Conservation (phyloP, 2,888 invertebrate species). For the Cyrtodaria siliqua region DNA sequence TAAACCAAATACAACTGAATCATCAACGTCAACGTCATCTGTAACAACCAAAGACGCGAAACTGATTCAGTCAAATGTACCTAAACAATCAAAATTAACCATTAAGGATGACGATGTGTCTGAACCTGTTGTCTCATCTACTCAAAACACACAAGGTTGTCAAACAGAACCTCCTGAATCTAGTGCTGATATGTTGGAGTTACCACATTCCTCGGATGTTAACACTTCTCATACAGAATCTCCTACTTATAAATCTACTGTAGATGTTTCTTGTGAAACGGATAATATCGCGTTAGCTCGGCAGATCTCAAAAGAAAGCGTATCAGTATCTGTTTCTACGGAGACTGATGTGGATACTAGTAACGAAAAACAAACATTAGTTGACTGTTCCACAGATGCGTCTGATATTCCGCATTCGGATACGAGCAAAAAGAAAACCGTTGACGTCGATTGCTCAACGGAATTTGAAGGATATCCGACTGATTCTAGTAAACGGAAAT, state of each 20-base stretch:
- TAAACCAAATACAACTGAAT: slow-evolving; percentile 1
- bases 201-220: slow-evolving; percentile 37
- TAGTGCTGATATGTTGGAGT: slow-evolving; percentile 20
- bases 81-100: slow-evolving; percentile 22
- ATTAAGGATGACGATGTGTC: slow-evolving; percentile 56
- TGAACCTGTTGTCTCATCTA: slow-evolving; percentile 63
- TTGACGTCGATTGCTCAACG: slow-evolving; percentile 28
- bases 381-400: slow-evolving; percentile 54
- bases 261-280: slow-evolving; percentile 63
- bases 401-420: slow-evolving; percentile 51
- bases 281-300: slow-evolving; percentile 48
- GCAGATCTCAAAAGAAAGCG: slow-evolving; percentile 46
- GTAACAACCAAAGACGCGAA: neutral
- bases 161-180: slow-evolving; percentile 56
- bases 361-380: slow-evolving; percentile 25
- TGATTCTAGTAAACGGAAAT: slow-evolving; percentile 40
- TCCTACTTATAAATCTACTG: slow-evolving; percentile 23
- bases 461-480: slow-evolving; percentile 15
- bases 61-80: neutral
- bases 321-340: slow-evolving; percentile 57
- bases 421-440: slow-evolving; percentile 10
- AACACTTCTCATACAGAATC: slow-evolving; percentile 19
- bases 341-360: slow-evolving; percentile 24
- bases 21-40: slow-evolving; percentile 13
- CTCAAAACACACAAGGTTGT: slow-evolving; percentile 64